These are phyloP conservation scores for Mesoclemmys tuberculata DNA, from an alignment of 2,113 vertebrate genomes.

Conservation along the genomic window DNA sequence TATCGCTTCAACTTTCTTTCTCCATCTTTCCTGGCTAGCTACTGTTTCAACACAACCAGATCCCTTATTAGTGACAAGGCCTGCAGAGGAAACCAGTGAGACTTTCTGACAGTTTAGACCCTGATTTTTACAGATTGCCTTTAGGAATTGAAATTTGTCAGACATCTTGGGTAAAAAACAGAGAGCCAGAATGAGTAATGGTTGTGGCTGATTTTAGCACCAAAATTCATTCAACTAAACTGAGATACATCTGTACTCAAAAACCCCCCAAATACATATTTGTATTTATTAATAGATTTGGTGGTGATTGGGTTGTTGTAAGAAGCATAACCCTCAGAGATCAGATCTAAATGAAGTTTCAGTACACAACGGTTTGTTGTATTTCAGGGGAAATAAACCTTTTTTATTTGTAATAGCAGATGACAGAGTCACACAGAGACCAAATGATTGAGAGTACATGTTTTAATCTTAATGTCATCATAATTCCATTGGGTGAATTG, in stretches of 20 bases:
- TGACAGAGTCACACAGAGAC: accelerated
- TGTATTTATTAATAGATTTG: neutral
- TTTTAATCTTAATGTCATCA: neutral
- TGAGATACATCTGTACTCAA: neutral
- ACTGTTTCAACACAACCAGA: neutral
- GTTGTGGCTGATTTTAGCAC: constrained; percentile 46
- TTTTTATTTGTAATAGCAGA: neutral
- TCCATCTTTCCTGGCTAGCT: neutral
- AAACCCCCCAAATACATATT: constrained; percentile 39
- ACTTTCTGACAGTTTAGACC: neutral
- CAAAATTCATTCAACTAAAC: constrained; percentile 50
- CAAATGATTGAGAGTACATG: accelerated
- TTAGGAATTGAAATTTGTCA: constrained; percentile 57
- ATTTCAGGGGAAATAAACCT: neutral
- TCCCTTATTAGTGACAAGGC: constrained; percentile 38
- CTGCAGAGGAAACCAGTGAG: neutral
- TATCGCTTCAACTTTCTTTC: constrained; percentile 13
- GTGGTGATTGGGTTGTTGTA: constrained; percentile 16
- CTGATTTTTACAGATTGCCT: constrained; percentile 32
- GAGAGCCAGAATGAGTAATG: constrained; percentile 44
- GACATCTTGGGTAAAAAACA: constrained; percentile 58
- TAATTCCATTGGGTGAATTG: accelerated
- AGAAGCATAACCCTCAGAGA: constrained; percentile 27
- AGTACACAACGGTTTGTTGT: neutral
- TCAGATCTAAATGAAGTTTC: neutral